Base-by-base conservation (phyloP, 2,797 vertebrate species). In the Coregonus sp. region DNA sequence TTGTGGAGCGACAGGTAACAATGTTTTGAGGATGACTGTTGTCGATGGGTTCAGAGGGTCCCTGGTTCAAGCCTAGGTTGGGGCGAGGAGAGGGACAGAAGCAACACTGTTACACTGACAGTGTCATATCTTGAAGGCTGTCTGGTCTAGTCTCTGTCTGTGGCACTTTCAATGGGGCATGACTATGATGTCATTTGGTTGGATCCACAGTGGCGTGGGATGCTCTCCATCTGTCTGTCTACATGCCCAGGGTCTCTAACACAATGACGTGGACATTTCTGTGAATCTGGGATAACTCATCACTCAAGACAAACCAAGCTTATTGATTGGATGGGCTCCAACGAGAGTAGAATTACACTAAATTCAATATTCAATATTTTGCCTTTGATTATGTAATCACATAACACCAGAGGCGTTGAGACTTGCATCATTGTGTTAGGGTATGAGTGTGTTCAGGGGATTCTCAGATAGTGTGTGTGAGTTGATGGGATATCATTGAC, bases 321-420 rank as follows among this genome's bases (percentile, higher is more conserved):
- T 70, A 86, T 79, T 72, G 40, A 47, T 54, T 75, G 73, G 73
- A 80, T 85, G 85, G 52, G 40, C 50, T 77, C 72, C 71, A 73
- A 16, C 6, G 68, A 67, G 76, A 79, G 51, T 65, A 52, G 40
- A 54, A 33, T 66, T 70, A 65, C 69, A 4, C 35, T 33, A 35
- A 71, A 76, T 71, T 74, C 52, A 68, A 59, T 71, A 73, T 56
- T 82, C 50, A 84, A 72, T 78, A 66, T n/a, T 47, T 52, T 6
- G 14, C 1, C 35, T 85, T 72, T 76, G 31, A 69, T 65, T 61
- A 47, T 25, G 12, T 71, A n/a, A 47, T 61, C 25, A 25, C 74
- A 12, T 29, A 66, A 70, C 11, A 1, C 15, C 25, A 63, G 50
- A 47, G n/a, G 3, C 47, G 40, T 20, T 73, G 67, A 50, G 73